Evolutionary conservation across 2,113 vertebrate genomes (phyloP), one percentile per base, ranked within the genome.

Genomic region (Zosterops pallidus): DNA sequence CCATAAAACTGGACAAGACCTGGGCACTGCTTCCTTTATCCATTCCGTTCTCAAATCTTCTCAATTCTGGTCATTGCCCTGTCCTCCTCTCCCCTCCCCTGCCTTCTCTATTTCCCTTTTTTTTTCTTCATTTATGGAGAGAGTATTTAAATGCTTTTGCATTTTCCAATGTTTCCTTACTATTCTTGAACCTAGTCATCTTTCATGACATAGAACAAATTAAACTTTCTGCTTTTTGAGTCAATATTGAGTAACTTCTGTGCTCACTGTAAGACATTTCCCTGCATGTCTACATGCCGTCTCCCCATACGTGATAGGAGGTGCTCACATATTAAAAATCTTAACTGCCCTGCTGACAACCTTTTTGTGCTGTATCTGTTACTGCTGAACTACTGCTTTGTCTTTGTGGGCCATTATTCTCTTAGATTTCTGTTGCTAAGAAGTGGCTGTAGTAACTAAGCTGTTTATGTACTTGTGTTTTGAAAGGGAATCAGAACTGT

Each of bases 391-490:
- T 82, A 26, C 52, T 71, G 26, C 12, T 78, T 59, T 68, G 59
- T n/a, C 35, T 70, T 93, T 85, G 46, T 42, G 52, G 53, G 47
- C 39, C 26, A 52, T 42, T 67, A 33, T 69, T 86, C 14, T 41
- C 26, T 74, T 81, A 63, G 46, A 63, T 78, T 89, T 71, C 60
- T 75, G 60, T 93, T 88, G 46, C 52, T 94, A 92, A 79, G 79
- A 90, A 76, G n/a, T 65, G 37, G 24, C 28, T 80, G 53, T 44
- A 79, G 63, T 44, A 90, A 71, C 33, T 12, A 39, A 80, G 29
- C 14, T 76, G 26, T 67, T 83, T 83, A 86, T 72, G 59, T 42
- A 83, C 47, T 82, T 80, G 31, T 53, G 50, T 7, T 83, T 86
- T 57, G 49, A 89, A 77, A 77, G 50, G 6, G 14, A 83, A 65